Conservation (phyloP, 2,113 vertebrate species). For the Gadus macrocephalus region DNA sequence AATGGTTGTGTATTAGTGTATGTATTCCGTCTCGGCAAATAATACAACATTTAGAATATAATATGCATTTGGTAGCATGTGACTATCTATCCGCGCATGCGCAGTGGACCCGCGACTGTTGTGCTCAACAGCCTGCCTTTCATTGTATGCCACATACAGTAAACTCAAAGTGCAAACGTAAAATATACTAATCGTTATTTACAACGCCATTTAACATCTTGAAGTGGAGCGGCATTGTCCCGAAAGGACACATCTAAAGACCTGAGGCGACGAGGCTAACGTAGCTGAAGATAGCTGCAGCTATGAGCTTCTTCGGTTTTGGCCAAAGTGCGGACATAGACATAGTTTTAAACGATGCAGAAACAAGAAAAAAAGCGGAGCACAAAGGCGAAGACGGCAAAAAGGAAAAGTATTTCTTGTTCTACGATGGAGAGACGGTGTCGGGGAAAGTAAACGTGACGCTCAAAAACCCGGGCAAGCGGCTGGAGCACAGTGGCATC, state of each 20-base stretch:
- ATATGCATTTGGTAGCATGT: conserved; percentile 11
- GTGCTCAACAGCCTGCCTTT: conserved; percentile 39
- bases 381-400: conserved; percentile 92
- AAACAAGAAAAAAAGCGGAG: conserved; percentile 87
- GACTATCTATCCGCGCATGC: conserved; percentile 47
- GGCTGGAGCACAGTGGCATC: conserved; percentile 91
- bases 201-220: not conserved
- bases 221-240: not conserved
- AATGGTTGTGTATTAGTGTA: too few species aligned
- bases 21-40: too few species aligned
- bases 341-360: conserved; percentile 85
- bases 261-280: not conserved
- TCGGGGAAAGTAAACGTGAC: conserved; percentile 85
- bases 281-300: conserved; percentile 18
- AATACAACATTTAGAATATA: too few species aligned
- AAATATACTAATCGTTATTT: too few species aligned
- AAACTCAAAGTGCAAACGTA: not conserved
- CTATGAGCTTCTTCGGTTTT: conserved; percentile 95
- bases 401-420: conserved; percentile 90
- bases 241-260: not conserved
- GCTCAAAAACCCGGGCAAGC: conserved; percentile 87
- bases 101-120: conserved; percentile 20
- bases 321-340: conserved; percentile 91
- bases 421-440: conserved; percentile 91
- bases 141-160: conserved; percentile 4